phyloP scores from a whole-genome alignment of 2,113 vertebrate genomes.

The Myiozetetes cayanensis region DNA sequence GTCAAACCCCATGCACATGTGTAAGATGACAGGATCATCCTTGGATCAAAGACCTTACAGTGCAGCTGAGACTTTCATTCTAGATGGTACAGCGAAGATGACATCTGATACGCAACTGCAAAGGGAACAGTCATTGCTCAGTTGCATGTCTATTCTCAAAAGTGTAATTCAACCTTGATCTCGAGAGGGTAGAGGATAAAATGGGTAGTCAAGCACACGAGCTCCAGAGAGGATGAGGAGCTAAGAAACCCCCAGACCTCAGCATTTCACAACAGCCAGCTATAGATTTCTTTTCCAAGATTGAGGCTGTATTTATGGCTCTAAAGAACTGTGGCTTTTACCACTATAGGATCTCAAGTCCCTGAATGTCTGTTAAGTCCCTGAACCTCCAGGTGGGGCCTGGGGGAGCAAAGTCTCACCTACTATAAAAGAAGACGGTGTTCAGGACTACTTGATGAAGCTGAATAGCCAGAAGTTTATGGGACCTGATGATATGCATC shows the following conservation, averaged over 20 bases:
- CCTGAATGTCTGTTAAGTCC: background rate
- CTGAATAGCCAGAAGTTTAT: background rate
- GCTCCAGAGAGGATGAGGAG: background rate
- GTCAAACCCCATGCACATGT: background rate
- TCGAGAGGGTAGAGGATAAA: background rate
- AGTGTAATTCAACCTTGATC: background rate
- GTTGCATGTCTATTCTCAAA: background rate
- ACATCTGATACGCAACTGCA: background rate
- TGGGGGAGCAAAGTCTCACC: background rate
- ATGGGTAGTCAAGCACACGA: background rate
- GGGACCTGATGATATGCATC: background rate
- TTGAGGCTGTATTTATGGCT: fast-evolving
- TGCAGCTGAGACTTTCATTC: background rate
- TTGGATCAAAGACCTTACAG: background rate
- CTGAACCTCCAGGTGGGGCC: background rate
- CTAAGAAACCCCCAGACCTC: background rate
- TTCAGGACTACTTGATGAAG: background rate
- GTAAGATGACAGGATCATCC: background rate
- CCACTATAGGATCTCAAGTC: background rate
- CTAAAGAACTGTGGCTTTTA: background rate
- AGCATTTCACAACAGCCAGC: background rate
- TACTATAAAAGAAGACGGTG: background rate
- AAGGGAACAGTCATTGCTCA: background rate
- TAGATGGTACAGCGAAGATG: background rate
- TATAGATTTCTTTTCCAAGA: background rate